Evolutionary conservation across 1,140 invertebrate species (phyloP).

Genomic region (Frieseomelitta varia): DNA sequence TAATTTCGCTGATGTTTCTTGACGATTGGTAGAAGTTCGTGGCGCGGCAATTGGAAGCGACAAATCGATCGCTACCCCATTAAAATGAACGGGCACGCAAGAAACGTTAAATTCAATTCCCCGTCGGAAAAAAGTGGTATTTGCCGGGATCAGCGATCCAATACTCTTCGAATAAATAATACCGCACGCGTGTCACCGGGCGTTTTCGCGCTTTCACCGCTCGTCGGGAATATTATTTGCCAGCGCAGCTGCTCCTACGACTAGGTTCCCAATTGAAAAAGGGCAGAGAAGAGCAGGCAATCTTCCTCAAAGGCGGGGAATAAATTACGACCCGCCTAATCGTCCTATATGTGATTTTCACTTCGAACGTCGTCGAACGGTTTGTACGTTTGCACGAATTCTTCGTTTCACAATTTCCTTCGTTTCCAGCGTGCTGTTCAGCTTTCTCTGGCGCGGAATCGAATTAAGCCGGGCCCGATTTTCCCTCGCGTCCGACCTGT

Average conservation of each 20-base stretch:
- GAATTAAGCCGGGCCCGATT: constrained; percentile 39
- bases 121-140: constrained; percentile 16
- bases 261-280: constrained; percentile 26
- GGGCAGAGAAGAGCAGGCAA: not conserved
- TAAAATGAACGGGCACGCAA: constrained; percentile 39
- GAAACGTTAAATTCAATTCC: constrained; percentile 53
- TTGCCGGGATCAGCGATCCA: constrained; percentile 33
- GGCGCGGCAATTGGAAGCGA: constrained; percentile 13
- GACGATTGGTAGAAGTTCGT: constrained; percentile 17
- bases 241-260: constrained; percentile 42
- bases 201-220: constrained; percentile 47
- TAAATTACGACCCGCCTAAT: not conserved
- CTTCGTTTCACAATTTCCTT: constrained; percentile 8
- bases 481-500: constrained; percentile 23
- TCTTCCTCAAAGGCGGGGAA: not conserved
- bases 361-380: not conserved
- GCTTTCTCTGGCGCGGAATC: constrained; percentile 26
- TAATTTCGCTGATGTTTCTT: constrained; percentile 20
- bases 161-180: constrained; percentile 56
- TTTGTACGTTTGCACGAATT: constrained; percentile 5
- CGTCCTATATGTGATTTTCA: not conserved
- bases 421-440: not conserved
- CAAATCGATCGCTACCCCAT: constrained; percentile 47
- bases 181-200: constrained; percentile 44
- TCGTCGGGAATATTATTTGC: constrained; percentile 44